Base-by-base conservation (phyloP, 2,113 vertebrate species). In the Tor tambroides region DNA sequence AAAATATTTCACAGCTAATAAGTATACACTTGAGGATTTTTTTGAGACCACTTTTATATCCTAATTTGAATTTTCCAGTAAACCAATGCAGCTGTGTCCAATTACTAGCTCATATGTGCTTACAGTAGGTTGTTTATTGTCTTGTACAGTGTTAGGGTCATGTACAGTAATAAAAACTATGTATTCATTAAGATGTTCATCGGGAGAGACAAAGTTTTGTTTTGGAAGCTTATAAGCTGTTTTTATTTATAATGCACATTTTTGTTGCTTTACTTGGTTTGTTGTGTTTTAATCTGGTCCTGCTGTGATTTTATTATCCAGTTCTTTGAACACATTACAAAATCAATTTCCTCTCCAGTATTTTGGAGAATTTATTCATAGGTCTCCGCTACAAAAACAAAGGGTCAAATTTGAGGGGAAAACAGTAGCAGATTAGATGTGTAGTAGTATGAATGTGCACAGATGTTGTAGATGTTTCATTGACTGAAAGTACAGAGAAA, bases 311-410 rank as follows among this genome's bases (percentile, higher is more conserved):
- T 56, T 15, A 86, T 86, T 80, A 85, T 54, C 54, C 30, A 54
- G 61, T 28, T 80, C 28, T 54, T 71, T 54, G 21, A 80, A 77
- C 54, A 63, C 54, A 65, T 65, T 38, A 77, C 26, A 79, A 84
- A 43, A 46, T 46, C 43, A 86, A 38, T 35, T 65, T 79, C 3
- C 63, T 4, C 63, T 78, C 59, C 4, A n/a, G 74, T 75, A 85
- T 78, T 65, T 15, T 54, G 30, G 5, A 79, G 59, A 30, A 76
- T 43, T 85, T 28, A n/a, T 85, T 11, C 21, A 43, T 79, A 26
- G 26, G 59, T 38, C 3, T 30, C 30, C 21, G 6, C 26, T 28
- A 56, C 6, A 19, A 69, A 46, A 23, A 86, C 26, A 63, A 63
- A 69, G 32, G 43, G 43, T 12, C 30, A 41, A 9, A 15, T 61